Percentiles rank a stretch among this genome's conserved stretches.
Conservation (phyloP, 2,888 invertebrate genomes). For the Melinaea marsaeus region DNA sequence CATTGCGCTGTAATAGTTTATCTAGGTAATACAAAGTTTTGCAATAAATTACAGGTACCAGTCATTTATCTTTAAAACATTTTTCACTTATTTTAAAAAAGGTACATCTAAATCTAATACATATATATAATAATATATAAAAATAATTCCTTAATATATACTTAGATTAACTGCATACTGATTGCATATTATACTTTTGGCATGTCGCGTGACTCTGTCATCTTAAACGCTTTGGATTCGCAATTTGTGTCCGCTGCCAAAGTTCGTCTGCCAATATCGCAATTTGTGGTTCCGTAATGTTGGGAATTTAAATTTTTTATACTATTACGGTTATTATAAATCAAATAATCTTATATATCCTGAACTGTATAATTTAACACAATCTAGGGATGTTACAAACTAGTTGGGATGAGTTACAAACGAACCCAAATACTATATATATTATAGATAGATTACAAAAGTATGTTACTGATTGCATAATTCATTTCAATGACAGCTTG, state of each 20-base stretch:
- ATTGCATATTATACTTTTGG: constrained; percentile 8
- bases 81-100: no score
- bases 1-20: no score
- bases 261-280: constrained; percentile 1
- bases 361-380: no score
- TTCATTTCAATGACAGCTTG: constrained; percentile 13
- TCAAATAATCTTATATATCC: no score
- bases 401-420: no score
- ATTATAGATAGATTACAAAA: background rate
- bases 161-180: background rate
- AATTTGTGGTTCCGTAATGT: background rate
- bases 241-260: constrained; percentile 4
- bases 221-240: constrained; percentile 4
- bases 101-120: background rate
- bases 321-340: no score
- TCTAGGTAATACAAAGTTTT: no score
- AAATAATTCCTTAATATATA: background rate
- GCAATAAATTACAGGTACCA: no score
- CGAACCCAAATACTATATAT: no score
- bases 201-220: background rate
- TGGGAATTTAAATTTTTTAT: no score
- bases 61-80: no score
- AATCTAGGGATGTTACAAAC: no score
- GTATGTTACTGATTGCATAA: background rate
- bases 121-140: background rate